A percentile compares a stretch with the other conserved stretches of the same genome.
Evolutionary conservation across 2,888 invertebrate genomes (phyloP).

Genomic region (Cantharis lateralis): DNA sequence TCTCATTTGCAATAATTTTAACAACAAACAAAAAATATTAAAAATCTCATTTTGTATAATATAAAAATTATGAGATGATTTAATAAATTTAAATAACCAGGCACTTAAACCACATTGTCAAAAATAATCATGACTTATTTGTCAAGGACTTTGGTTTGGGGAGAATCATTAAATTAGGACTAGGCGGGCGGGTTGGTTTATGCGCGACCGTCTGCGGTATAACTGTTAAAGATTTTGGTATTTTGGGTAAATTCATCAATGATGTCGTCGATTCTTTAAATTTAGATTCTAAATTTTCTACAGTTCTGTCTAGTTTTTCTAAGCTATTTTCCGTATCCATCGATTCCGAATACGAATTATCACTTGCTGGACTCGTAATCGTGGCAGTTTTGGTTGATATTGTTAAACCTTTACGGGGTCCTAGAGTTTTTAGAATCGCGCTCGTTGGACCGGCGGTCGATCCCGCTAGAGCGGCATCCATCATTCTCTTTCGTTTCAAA

Average conservation of each 20-base stretch:
- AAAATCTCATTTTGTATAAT: not conserved
- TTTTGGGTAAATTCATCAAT: constrained; percentile 70
- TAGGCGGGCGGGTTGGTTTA: constrained; percentile 47
- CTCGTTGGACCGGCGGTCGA: constrained; percentile 45
- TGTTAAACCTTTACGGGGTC: constrained; percentile 44
- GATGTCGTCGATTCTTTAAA: constrained; percentile 48
- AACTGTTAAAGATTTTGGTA: constrained; percentile 80
- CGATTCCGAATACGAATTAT: constrained; percentile 20
- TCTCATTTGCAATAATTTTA: not conserved
- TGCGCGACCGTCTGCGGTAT: constrained; percentile 68
- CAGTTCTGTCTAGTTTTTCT: constrained; percentile 57
- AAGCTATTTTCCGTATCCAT: constrained; percentile 48
- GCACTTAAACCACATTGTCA: constrained; percentile 41
- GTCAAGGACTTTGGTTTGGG: constrained; percentile 28
- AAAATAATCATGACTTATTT: constrained; percentile 49
- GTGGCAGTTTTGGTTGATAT: constrained; percentile 37
- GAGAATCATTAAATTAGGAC: constrained; percentile 49
- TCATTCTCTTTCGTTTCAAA: constrained; percentile 59
- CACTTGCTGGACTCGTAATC: constrained; percentile 16
- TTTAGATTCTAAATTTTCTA: constrained; percentile 54
- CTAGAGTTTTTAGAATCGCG: constrained; percentile 44
- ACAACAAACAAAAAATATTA: not conserved
- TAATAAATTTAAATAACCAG: constrained; percentile 15
- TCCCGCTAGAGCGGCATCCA: constrained; percentile 57
- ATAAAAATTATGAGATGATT: constrained; percentile 5